These are phyloP conservation scores for Poliocrania exsul DNA, from an alignment of 2,797 vertebrate genomes.

Conservation along the genomic window DNA sequence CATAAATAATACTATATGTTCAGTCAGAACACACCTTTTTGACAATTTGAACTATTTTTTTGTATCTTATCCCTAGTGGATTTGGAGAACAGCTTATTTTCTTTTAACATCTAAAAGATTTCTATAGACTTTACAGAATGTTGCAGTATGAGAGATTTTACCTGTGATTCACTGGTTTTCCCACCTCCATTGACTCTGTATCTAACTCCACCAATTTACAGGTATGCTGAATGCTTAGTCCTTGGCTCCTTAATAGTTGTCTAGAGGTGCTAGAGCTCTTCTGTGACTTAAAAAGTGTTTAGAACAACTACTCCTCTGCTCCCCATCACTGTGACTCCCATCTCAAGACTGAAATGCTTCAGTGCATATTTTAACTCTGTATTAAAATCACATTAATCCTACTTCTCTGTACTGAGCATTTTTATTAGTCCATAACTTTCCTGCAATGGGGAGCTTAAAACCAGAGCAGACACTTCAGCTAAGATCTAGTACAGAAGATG, in stretches of 20 bases:
- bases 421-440: not conserved
- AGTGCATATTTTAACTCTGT: not conserved
- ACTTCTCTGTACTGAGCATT: not conserved
- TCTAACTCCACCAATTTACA: not conserved
- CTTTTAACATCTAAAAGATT: not conserved
- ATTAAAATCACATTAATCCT: not conserved
- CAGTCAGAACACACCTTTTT: not conserved
- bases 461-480: not conserved
- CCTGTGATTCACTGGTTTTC: not conserved
- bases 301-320: not conserved
- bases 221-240: not conserved
- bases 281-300: not conserved
- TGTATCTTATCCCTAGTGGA: not conserved
- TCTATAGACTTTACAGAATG: not conserved
- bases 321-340: not conserved
- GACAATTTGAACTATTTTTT: not conserved
- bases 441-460: not conserved
- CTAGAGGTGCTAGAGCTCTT: not conserved
- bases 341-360: not conserved
- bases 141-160: not conserved
- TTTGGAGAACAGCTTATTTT: not conserved
- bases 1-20: not conserved
- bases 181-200: not conserved
- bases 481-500: not conserved
- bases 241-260: not conserved